These are phyloP conservation scores for Eulimnadia texana DNA, from an alignment of 1,140 invertebrate genomes.

Conservation along the genomic window DNA sequence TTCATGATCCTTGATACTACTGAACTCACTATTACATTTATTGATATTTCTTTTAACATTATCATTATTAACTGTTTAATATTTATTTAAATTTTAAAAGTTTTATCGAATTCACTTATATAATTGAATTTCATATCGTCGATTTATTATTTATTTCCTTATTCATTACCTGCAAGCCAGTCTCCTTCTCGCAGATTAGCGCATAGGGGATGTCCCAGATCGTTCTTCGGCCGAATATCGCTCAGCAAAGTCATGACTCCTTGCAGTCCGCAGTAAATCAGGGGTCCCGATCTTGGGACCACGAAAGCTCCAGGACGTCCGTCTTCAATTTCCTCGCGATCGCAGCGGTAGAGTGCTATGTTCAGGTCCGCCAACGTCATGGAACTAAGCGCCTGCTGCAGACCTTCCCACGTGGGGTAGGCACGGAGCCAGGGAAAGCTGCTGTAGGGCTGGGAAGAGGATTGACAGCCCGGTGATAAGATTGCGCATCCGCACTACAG, in stretches of 20 bases:
- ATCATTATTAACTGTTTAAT: too few species aligned
- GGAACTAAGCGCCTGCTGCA: conserved; percentile 30
- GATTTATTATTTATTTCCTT: too few species aligned
- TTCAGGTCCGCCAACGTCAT: conserved; percentile 69
- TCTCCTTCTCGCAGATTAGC: conserved; percentile 81
- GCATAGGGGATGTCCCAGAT: conserved; percentile 92
- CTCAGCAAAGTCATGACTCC: conserved; percentile 64
- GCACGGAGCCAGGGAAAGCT: conserved; percentile 15
- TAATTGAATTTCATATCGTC: too few species aligned
- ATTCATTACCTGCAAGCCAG: conserved; percentile 73
- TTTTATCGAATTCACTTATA: too few species aligned
- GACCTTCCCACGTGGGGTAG: conserved; percentile 13
- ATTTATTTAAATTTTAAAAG: too few species aligned
- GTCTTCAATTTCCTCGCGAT: conserved; percentile 72
- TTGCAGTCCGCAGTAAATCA: conserved; percentile 87
- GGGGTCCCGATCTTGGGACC: conserved; percentile 65
- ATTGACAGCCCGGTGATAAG: conserved; percentile 18
- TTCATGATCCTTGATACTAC: too few species aligned
- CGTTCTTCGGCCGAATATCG: conserved; percentile 67
- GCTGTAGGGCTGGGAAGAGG: conserved; percentile 17
- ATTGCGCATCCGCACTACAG: conserved; percentile 21
- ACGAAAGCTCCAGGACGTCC: conserved; percentile 63
- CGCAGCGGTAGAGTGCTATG: conserved; percentile 69
- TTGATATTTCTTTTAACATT: too few species aligned
- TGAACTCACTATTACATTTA: too few species aligned